phyloP scores from a whole-genome alignment of 1,140 invertebrate genomes.

The Araneus ventricosus region DNA sequence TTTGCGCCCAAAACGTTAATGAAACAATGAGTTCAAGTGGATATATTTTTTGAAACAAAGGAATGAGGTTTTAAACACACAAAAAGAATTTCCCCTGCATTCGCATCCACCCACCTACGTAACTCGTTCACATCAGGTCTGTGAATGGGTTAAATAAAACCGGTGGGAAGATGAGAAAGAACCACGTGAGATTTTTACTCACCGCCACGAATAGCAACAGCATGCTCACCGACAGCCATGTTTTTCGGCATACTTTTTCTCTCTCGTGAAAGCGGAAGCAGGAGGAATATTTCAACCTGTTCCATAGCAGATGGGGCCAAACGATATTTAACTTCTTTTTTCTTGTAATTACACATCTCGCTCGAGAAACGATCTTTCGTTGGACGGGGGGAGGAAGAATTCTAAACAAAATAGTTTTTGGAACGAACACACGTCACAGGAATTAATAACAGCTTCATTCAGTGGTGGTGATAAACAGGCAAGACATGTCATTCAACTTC shows the following conservation, averaged over 20 bases:
- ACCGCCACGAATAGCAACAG: conserved; percentile 23
- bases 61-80: too few species aligned
- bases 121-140: not conserved
- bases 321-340: too few species aligned
- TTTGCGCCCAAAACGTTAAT: too few species aligned
- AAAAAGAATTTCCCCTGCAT: too few species aligned
- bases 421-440: not conserved
- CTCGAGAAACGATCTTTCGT: not conserved
- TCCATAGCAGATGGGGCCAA: not conserved
- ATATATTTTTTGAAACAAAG: too few species aligned
- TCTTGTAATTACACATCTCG: not conserved
- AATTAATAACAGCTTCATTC: not conserved
- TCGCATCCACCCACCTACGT: too few species aligned
- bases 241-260: not conserved
- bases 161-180: not conserved
- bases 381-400: not conserved
- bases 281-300: not conserved
- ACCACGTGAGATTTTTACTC: conserved; percentile 7
- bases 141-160: conserved; percentile 15
- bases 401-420: not conserved
- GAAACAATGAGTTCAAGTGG: too few species aligned
- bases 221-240: not conserved
- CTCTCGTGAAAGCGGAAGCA: conserved; percentile 31
- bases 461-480: not conserved
- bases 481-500: not conserved